phyloP scores from a whole-genome alignment of 2,113 vertebrate genomes.

The Leptosomus discolor region DNA sequence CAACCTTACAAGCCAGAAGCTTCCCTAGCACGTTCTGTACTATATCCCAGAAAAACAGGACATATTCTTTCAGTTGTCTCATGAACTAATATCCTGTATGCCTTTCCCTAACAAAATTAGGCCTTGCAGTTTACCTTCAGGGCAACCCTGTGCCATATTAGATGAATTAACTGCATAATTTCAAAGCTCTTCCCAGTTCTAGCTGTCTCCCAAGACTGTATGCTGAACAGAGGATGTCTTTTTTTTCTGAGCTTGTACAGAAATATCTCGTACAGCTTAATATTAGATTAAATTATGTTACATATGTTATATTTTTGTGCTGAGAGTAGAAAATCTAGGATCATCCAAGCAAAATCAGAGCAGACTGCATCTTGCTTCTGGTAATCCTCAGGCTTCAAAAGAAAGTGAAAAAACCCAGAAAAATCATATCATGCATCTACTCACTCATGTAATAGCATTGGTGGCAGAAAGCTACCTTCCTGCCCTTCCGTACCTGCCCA shows the following conservation, averaged over 20 bases:
- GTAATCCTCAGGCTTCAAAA: not conserved
- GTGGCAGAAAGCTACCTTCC: not conserved
- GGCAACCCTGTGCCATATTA: not conserved
- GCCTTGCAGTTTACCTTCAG: not conserved
- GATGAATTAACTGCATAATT: not conserved
- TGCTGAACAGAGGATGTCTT: fast-evolving
- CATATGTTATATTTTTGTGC: not conserved
- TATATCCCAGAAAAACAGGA: not conserved
- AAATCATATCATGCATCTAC: not conserved
- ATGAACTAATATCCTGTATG: not conserved
- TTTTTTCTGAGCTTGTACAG: not conserved
- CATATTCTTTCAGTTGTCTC: not conserved
- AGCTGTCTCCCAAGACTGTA: not conserved
- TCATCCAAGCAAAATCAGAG: not conserved
- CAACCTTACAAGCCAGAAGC: not conserved
- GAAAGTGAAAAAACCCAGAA: not conserved
- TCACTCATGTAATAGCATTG: fast-evolving
- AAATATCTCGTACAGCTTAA: not conserved
- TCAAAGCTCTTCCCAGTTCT: not conserved
- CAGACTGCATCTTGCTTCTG: not conserved
- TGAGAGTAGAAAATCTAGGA: not conserved
- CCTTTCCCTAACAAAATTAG: not conserved
- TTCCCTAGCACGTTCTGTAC: not conserved
- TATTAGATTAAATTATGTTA: not conserved
- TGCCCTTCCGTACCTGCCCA: not conserved